Percentiles rank a stretch among this genome's conserved stretches.
These are phyloP conservation scores for Hoplostethus atlanticus DNA, from an alignment of 2,797 vertebrate species.

Conservation along the genomic window DNA sequence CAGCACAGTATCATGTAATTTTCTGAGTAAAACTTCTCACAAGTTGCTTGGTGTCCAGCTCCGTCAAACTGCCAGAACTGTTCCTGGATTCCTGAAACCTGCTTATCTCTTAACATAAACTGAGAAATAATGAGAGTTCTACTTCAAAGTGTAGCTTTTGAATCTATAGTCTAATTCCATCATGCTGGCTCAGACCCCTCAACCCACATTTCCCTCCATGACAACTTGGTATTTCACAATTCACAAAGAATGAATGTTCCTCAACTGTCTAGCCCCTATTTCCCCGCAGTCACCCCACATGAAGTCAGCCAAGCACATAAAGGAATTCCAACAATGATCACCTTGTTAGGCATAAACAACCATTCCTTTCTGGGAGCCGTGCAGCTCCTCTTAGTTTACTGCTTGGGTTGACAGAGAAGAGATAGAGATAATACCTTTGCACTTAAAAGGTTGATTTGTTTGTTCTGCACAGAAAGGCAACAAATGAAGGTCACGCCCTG, in stretches of 20 bases:
- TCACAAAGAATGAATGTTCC: background rate
- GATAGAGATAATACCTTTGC: constrained; percentile 57
- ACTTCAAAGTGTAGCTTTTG: constrained; percentile 9
- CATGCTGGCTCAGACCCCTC: background rate
- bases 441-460: constrained; percentile 74
- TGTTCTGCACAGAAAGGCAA: constrained; percentile 69
- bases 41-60: background rate
- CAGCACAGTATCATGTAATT: constrained; percentile 59
- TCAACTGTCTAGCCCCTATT: constrained; percentile 34
- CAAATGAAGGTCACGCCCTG: constrained; percentile 71
- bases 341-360: constrained; percentile 66
- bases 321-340: constrained; percentile 82
- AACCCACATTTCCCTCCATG: background rate
- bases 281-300: constrained; percentile 39
- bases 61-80: background rate
- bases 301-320: constrained; percentile 66
- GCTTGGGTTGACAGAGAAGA: constrained; percentile 59
- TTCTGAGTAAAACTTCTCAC: background rate
- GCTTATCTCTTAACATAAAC: constrained; percentile 24
- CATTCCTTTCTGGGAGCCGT: constrained; percentile 44
- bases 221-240: constrained; percentile 9
- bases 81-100: constrained; percentile 38
- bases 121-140: constrained; percentile 28
- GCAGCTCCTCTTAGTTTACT: constrained; percentile 55
- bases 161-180: background rate